Conservation (phyloP, 2,888 invertebrate genomes). For the Noctua janthe region DNA sequence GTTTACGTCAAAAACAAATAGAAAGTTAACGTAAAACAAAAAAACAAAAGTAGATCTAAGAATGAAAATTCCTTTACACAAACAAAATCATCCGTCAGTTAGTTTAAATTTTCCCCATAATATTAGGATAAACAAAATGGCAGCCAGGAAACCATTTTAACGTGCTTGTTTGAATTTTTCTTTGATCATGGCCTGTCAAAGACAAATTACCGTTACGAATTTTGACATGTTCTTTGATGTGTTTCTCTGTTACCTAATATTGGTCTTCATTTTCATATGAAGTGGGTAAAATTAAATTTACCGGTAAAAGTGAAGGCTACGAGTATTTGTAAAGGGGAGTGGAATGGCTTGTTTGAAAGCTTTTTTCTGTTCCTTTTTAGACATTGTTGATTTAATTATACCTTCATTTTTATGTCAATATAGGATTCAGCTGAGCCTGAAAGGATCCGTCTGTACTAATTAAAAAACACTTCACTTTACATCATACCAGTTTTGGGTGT, state of each 20-base stretch:
- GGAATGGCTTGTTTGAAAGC: conserved; percentile 42
- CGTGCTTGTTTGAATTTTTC: conserved; percentile 46
- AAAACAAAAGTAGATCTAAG: neutral
- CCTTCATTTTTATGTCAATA: conserved; percentile 17
- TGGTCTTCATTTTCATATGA: conserved; percentile 44
- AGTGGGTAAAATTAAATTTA: conserved; percentile 56
- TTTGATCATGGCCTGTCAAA: conserved; percentile 59
- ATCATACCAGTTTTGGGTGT: neutral
- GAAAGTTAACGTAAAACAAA: neutral
- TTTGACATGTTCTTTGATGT: conserved; percentile 57
- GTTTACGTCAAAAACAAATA: neutral
- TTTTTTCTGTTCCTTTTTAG: conserved; percentile 38
- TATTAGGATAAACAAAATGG: conserved; percentile 21
- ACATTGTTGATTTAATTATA: conserved; percentile 47
- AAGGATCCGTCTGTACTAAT: conserved; percentile 10
- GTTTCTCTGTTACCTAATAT: conserved; percentile 35
- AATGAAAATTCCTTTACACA: neutral
- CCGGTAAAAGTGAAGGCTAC: conserved; percentile 15
- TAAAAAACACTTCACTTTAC: conserved; percentile 17
- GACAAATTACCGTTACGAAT: conserved; percentile 40
- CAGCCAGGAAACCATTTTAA: conserved; percentile 23
- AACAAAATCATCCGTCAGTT: conserved; percentile 15
- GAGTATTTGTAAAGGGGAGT: conserved; percentile 25
- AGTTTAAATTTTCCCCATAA: neutral
- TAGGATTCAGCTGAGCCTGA: neutral